Evolutionary conservation across 2,888 invertebrate species (phyloP), one percentile per base, ranked within the genome.

Genomic region (Heliconius sara): DNA sequence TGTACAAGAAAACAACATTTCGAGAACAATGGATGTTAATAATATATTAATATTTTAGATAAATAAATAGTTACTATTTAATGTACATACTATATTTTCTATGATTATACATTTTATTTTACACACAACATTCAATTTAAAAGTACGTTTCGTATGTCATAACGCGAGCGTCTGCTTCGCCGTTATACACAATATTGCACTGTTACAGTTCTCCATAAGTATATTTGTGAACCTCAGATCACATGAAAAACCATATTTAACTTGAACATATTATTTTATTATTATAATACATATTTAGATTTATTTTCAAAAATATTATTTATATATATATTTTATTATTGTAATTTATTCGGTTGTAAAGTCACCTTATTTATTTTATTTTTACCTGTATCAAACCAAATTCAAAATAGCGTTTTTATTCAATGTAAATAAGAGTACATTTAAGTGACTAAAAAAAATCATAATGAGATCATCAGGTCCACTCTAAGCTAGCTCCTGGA

Each of bases 31-130:
- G 74, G 88, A 90, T 89, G 86, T 87, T 90, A 89, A 87, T 90
- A 87, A 92, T 92, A 92, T 92, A 93, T 92, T 93, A 91, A 90
- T 89, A 90, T 91, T 91, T 91, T 88, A 87, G 88, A 90, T 91
- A 92, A 91, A 93, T 92, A 92, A 73, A 92, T 85, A 91, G 90
- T 86, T 89, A 88, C 87, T 87, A 90, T 91, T 87, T 84, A 85
- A 87, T 86, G 86, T 85, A 89, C 87, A 88, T 87, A 89, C 89
- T 91, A 91, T 88, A 88, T 86, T 86, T 87, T 87, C 89, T 90
- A 90, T 86, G 83, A 87, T 89, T 89, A 91, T 90, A 89, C 86
- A 87, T 87, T 83, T 84, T 88, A 90, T 86, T 88, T 88, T 91
- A 91, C 89, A 91, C 85, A 88, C 85, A 88, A 89, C 86, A 87